A percentile compares a stretch with the other conserved stretches of the same genome.
Conservation (phyloP, 1,140 invertebrate species). For the Heliothis subflexa region DNA sequence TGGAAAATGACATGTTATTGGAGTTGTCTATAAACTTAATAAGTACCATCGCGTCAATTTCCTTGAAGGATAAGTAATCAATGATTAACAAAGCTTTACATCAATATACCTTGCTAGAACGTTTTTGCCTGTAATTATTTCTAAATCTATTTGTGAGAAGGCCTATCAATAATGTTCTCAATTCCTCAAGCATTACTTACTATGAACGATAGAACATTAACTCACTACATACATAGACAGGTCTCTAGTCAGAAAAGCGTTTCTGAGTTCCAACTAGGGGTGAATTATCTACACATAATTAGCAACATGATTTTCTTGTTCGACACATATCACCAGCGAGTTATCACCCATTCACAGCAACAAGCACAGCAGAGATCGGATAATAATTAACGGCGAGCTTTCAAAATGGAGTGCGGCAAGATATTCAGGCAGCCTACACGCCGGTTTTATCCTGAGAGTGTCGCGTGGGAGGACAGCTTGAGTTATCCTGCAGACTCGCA, state of each 20-base stretch:
- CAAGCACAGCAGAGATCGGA: conserved; percentile 24
- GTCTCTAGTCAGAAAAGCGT: not conserved
- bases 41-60: conserved; percentile 3
- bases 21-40: conserved; percentile 9
- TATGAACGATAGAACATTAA: not conserved
- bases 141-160: not conserved
- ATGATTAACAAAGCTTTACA: conserved; percentile 4
- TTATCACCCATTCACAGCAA: conserved; percentile 34
- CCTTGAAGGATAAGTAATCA: conserved; percentile 1
- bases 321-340: conserved; percentile 28
- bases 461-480: conserved; percentile 65
- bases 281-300: conserved; percentile 30
- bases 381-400: conserved; percentile 52
- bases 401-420: conserved; percentile 59
- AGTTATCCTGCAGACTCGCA: conserved; percentile 59
- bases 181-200: too few species aligned
- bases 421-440: conserved; percentile 56
- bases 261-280: not conserved
- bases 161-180: conserved; percentile 1
- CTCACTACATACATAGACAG: not conserved
- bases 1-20: conserved; percentile 21
- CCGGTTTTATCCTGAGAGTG: conserved; percentile 54
- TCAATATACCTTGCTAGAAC: not conserved
- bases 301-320: conserved; percentile 23
- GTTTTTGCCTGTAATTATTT: not conserved